Evolutionary conservation across 2,797 vertebrate species (phyloP).

Genomic region (Cynodonichthys magdalenae): DNA sequence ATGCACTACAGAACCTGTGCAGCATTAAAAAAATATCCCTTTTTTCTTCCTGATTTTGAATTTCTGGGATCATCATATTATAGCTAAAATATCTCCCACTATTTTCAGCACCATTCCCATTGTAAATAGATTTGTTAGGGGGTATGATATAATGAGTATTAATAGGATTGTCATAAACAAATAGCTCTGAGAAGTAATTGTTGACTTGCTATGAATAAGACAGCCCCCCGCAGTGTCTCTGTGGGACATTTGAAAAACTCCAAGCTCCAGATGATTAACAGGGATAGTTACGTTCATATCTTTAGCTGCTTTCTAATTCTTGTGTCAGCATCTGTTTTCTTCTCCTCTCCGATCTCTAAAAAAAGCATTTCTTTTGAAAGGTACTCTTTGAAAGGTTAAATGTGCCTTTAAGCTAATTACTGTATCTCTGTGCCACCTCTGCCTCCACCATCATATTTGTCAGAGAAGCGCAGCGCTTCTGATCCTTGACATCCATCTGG

Average conservation of each 20-base stretch:
- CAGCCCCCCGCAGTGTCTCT: conserved; percentile 21
- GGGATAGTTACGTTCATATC: conserved; percentile 11
- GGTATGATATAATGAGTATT: conserved; percentile 27
- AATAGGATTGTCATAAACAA: conserved; percentile 44
- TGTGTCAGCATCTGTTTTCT: conserved; percentile 7
- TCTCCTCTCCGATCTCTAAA: not conserved
- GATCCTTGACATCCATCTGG: conserved; percentile 51
- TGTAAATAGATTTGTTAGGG: conserved; percentile 24
- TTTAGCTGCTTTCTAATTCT: conserved; percentile 17
- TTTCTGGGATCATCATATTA: not conserved
- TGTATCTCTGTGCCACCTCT: conserved; percentile 17
- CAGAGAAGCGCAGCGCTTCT: conserved; percentile 23
- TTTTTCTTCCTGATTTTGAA: too few relatives aligned
- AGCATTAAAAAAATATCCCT: too few relatives aligned
- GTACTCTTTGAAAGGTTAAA: conserved; percentile 38
- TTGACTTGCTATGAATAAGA: conserved; percentile 18
- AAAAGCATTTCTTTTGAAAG: conserved; percentile 24
- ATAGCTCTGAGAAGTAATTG: not conserved
- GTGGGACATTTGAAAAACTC: conserved; percentile 18
- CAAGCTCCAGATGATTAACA: conserved; percentile 28
- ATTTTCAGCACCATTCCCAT: conserved; percentile 10
- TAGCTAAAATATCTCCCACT: not conserved
- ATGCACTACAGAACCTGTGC: not conserved
- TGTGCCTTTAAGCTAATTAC: conserved; percentile 32
- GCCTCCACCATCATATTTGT: conserved; percentile 20